Percentiles rank a stretch among this genome's conserved stretches.
Evolutionary conservation across 2,113 vertebrate species (phyloP).

Genomic region (Bombycilla garrulus): DNA sequence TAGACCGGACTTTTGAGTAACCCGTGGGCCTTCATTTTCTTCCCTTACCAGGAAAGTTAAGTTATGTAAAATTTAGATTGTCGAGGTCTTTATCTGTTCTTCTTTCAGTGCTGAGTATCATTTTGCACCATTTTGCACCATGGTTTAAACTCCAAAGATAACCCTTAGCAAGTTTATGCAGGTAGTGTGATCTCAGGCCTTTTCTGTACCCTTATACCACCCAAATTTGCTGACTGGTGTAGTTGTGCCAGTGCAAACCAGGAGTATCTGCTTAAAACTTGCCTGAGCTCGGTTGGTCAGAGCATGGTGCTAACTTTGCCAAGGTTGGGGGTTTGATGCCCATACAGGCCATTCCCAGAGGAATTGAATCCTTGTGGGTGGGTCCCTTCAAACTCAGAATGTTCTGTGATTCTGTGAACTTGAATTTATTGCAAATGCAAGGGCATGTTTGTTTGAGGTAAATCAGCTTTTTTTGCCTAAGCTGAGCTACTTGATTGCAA

Average conservation of each 20-base stretch:
- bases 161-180: background rate
- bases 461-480: background rate
- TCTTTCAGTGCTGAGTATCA: background rate
- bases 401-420: background rate
- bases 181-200: background rate
- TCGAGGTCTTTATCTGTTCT: background rate
- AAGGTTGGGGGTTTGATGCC: background rate
- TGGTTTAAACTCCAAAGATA: background rate
- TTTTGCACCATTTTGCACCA: background rate
- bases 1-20: background rate
- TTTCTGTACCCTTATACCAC: background rate
- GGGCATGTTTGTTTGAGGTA: background rate
- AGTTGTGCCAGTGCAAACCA: background rate
- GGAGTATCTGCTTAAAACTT: background rate
- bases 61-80: background rate
- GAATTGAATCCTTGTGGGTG: background rate
- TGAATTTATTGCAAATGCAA: background rate
- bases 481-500: background rate
- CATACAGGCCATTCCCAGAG: background rate
- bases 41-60: background rate
- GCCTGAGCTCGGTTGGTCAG: background rate
- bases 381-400: background rate
- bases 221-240: background rate
- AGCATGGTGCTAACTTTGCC: background rate
- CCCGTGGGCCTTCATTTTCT: background rate